Base-by-base conservation (phyloP, 2,113 vertebrate species). In the Furnarius figulus region DNA sequence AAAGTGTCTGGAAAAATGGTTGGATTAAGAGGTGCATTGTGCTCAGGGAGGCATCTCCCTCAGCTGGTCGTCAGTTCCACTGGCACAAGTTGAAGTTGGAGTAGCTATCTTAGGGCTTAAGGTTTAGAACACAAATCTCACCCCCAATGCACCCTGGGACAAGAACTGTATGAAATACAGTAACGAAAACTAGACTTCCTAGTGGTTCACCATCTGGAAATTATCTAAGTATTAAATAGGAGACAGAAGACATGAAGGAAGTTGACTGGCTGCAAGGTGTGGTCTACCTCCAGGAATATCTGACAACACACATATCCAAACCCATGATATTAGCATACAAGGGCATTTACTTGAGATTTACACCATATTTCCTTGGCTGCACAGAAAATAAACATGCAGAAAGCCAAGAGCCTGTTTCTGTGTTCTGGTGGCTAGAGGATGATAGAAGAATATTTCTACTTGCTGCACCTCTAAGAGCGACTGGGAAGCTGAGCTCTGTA, bases 201-300 rank as follows among this genome's bases (percentile, higher is more conserved):
- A n/a, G 28, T 16, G 46, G 53, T 74, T 87, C 55, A 89, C 93
- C 93, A 83, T 87, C 87, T 93, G 85, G 66, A 72, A 84, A 88
- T 90, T 81, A 94, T 13, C 92, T 80, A 84, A 70, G 84, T 90
- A 88, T 80, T 86, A 94, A 88, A 90, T 80, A 94, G 79, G 61
- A 92, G 52, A 46, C 27, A 70, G 46, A 91, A 70, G 71, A 85
- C 25, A 62, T 0, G 1, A 83, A 86, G 82, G 31, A 90, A 84
- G 10, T 42, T 56, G 70, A 8, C 40, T 81, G 66, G 87, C 68
- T 0, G 3, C 39, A 66, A 85, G 58, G 55, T 46, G 40, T 71
- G 42, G 50, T 31, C 47, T 80, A 44, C 52, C 17, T 9, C 19
- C 13, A 52, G 53, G 65, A 86, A 86, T 49, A 81, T 12, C 58